phyloP scores from a whole-genome alignment of 2,797 vertebrate genomes.

The Amblyopsis hoosieri region DNA sequence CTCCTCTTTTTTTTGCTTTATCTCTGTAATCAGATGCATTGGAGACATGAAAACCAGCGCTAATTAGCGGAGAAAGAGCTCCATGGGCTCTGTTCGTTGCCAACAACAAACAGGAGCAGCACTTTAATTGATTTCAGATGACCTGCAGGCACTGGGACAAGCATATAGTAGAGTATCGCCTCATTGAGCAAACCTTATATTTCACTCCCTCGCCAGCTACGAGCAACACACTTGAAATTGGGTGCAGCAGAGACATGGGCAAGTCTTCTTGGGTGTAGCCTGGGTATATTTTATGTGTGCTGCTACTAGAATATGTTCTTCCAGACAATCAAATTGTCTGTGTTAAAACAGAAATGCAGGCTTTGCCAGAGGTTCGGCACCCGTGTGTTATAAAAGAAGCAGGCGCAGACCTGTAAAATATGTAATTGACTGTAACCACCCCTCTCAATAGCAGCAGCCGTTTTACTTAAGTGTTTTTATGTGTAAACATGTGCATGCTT shows the following conservation, averaged over 20 bases:
- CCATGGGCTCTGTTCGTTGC: slow-evolving; percentile 2
- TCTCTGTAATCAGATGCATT: slow-evolving; percentile 21
- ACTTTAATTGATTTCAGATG: slow-evolving; percentile 18
- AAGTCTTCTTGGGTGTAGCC: slow-evolving; percentile 27
- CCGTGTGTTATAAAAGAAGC: slow-evolving; percentile 25
- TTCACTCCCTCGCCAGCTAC: slow-evolving; percentile 36
- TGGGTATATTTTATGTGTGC: slow-evolving; percentile 9
- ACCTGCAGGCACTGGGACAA: slow-evolving; percentile 22
- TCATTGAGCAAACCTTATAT: slow-evolving; percentile 33
- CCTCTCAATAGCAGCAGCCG: slow-evolving; percentile 23
- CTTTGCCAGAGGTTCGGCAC: slow-evolving; percentile 18
- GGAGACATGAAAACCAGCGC: not conserved
- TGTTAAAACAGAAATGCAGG: slow-evolving; percentile 31
- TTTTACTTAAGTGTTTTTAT: slow-evolving; percentile 24
- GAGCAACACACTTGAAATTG: slow-evolving; percentile 45
- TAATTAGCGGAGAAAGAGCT: slow-evolving; percentile 8
- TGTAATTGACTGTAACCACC: slow-evolving; percentile 42
- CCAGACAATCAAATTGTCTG: slow-evolving; percentile 21
- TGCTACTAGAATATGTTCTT: not conserved
- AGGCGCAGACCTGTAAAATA: slow-evolving; percentile 52
- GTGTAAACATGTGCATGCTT: not conserved
- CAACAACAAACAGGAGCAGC: slow-evolving; percentile 15
- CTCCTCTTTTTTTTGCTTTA: slow-evolving; percentile 26
- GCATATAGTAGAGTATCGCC: slow-evolving; percentile 7
- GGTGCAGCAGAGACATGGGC: slow-evolving; percentile 24